Conservation (phyloP, 1,140 invertebrate genomes). For the Aphelenchoides besseyi region DNA sequence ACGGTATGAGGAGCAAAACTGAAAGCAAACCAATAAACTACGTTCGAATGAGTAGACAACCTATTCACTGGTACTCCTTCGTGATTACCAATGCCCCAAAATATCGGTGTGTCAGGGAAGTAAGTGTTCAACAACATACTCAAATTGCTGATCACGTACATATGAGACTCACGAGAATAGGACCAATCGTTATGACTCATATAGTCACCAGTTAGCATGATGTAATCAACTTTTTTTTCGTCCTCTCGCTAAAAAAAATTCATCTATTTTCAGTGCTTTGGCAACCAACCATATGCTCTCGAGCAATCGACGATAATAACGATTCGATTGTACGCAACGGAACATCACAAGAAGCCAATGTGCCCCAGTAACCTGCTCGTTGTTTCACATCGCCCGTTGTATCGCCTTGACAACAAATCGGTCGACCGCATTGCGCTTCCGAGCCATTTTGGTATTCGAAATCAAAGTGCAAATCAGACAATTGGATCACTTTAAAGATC, state of each 20-base stretch:
- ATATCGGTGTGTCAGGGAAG: constrained; percentile 54
- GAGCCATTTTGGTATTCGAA: constrained; percentile 60
- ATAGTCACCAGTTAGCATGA: constrained; percentile 19
- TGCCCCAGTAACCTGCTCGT: constrained; percentile 60
- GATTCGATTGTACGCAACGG: constrained; percentile 15
- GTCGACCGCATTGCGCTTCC: constrained; percentile 64
- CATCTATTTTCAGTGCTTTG: background rate
- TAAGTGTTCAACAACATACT: constrained; percentile 41
- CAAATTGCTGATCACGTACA: constrained; percentile 36
- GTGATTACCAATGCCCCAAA: constrained; percentile 60
- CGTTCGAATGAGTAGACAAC: constrained; percentile 21
- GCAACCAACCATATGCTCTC: constrained; percentile 15
- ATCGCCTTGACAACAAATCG: constrained; percentile 64
- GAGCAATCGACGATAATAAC: constrained; percentile 4
- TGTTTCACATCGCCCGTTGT: constrained; percentile 9
- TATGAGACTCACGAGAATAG: constrained; percentile 53
- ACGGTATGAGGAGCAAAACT: constrained; percentile 60
- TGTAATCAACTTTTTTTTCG: constrained; percentile 53
- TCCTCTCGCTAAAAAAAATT: constrained; percentile 3
- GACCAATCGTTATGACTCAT: constrained; percentile 54
- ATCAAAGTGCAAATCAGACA: constrained; percentile 66
- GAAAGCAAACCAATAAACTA: constrained; percentile 20
- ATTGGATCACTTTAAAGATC: constrained; percentile 63
- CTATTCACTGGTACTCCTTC: constrained; percentile 61
- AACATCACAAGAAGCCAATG: constrained; percentile 43